Percentiles rank a stretch among this genome's conserved stretches.
phyloP scores from a whole-genome alignment of 2,888 invertebrate species.

The Biston stratarius region DNA sequence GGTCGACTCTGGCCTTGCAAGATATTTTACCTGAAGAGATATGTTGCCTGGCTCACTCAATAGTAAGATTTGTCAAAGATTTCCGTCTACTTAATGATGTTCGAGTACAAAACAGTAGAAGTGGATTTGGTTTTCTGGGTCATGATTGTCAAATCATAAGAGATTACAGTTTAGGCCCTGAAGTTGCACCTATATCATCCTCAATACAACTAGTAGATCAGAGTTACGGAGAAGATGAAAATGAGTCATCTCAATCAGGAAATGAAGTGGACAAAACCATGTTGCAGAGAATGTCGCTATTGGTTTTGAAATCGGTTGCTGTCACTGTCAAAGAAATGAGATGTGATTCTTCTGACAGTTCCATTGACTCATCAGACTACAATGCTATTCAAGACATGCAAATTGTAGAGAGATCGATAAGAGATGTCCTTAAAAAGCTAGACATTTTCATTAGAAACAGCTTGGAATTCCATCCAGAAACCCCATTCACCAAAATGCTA shows the following conservation, averaged over 20 bases:
- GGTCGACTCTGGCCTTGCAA: conserved; percentile 95
- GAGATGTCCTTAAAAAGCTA: conserved; percentile 93
- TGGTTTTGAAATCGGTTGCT: conserved; percentile 95
- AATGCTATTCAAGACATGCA: conserved; percentile 96
- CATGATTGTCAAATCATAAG: conserved; percentile 73
- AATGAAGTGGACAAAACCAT: conserved; percentile 91
- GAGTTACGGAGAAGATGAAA: conserved; percentile 78
- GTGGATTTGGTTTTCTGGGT: conserved; percentile 80
- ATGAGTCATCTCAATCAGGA: conserved; percentile 69
- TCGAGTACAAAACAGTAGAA: conserved; percentile 74
- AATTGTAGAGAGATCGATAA: conserved; percentile 93
- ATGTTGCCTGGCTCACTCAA: conserved; percentile 93
- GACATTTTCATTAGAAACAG: conserved; percentile 93
- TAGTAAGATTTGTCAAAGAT: conserved; percentile 95
- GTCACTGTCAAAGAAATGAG: conserved; percentile 96
- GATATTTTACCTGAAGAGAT: conserved; percentile 95
- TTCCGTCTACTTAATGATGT: conserved; percentile 90
- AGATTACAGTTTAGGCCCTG: conserved; percentile 73
- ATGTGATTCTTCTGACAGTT: conserved; percentile 94
- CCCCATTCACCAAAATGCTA: conserved; percentile 94
- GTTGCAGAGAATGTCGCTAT: conserved; percentile 94
- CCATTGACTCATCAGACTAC: conserved; percentile 93
- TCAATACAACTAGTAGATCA: conserved; percentile 78
- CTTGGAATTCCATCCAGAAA: conserved; percentile 95
- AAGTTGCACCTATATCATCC: conserved; percentile 68